Percentiles rank a stretch among this genome's conserved stretches.
phyloP scores from a whole-genome alignment of 2,888 invertebrate species.

The Phyllotreta striolata region DNA sequence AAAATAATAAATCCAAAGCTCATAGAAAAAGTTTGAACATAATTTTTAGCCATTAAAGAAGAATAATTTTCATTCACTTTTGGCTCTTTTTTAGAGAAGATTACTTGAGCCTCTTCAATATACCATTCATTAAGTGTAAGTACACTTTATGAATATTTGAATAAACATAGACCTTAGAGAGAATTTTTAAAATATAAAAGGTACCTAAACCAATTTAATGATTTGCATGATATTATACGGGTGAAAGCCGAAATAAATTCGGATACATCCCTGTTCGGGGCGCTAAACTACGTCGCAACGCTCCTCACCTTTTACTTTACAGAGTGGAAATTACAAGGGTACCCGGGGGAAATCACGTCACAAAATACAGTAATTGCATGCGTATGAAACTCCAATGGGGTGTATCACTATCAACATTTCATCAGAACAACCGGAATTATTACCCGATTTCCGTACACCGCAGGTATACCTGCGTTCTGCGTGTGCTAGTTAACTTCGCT shows the following conservation, averaged over 20 bases:
- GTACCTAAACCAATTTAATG: no score
- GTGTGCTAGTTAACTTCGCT: background rate
- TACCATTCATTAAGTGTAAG: no score
- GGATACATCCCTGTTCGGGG: conserved; percentile 11
- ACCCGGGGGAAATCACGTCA: conserved; percentile 52
- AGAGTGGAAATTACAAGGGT: conserved; percentile 39
- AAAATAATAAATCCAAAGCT: no score
- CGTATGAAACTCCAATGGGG: conserved; percentile 26
- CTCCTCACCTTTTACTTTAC: conserved; percentile 35
- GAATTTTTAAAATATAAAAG: no score
- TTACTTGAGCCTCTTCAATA: no score
- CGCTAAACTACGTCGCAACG: conserved; percentile 20
- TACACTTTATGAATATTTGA: no score
- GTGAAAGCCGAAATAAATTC: background rate
- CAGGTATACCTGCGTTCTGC: background rate
- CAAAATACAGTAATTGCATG: conserved; percentile 45
- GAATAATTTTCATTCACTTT: no score
- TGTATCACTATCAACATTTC: conserved; percentile 26
- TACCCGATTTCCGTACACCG: conserved; percentile 14
- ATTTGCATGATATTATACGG: no score
- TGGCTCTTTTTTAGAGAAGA: no score
- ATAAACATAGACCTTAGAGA: no score
- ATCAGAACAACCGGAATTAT: conserved; percentile 22
- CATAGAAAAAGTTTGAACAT: no score
- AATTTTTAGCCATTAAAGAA: no score